Conservation (phyloP, 2,797 vertebrate species). For the Choloepus didactylus region DNA sequence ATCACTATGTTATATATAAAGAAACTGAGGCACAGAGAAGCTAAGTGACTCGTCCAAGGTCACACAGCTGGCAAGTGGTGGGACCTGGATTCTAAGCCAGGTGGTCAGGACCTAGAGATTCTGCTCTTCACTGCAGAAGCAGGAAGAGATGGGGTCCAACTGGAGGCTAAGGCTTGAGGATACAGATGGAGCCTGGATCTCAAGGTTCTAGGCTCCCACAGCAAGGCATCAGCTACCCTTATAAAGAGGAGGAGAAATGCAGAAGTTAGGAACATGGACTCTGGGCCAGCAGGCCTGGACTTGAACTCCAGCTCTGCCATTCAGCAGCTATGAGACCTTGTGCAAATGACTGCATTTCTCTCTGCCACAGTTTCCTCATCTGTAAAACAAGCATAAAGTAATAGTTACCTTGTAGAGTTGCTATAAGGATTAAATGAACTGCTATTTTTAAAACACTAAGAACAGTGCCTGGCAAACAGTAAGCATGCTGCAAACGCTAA, state of each 20-base stretch:
- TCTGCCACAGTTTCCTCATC: background rate
- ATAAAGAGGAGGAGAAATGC: fast-evolving
- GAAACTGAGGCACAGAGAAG: background rate
- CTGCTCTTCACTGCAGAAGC: background rate
- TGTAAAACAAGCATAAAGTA: background rate
- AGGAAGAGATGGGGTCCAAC: background rate
- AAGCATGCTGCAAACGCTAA: background rate
- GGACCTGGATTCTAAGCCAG: background rate
- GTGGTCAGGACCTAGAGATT: background rate
- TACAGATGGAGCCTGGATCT: background rate
- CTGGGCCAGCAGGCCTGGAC: background rate
- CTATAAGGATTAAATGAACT: background rate
- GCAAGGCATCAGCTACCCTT: background rate
- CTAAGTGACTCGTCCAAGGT: background rate
- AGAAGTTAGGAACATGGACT: background rate
- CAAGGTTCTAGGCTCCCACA: background rate
- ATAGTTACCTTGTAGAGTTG: background rate
- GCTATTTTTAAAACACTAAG: background rate
- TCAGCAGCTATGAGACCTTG: background rate
- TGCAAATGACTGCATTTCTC: background rate
- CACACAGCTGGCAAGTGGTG: background rate
- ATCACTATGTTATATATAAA: background rate
- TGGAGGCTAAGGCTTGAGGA: background rate
- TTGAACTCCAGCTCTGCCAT: background rate
- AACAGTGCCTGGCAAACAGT: too few relatives aligned